These are phyloP conservation scores for Drosophila ananassae DNA, from an alignment of 1,140 invertebrate species.

Conservation along the genomic window DNA sequence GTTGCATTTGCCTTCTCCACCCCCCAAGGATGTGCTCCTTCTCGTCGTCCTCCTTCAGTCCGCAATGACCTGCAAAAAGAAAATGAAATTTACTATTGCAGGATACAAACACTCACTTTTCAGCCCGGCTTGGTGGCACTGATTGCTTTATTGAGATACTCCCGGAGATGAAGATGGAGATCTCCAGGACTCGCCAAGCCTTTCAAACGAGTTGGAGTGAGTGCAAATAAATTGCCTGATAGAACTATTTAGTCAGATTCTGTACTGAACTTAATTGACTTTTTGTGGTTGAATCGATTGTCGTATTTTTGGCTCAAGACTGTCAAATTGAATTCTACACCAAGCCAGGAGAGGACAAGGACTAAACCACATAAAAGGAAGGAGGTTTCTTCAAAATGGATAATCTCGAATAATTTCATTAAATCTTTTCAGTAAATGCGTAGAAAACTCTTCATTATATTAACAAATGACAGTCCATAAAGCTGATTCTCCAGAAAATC, in stretches of 20 bases:
- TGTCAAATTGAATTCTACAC: conserved; percentile 1
- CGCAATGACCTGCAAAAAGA: conserved; percentile 29
- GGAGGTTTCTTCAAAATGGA: not conserved
- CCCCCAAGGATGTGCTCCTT: conserved; percentile 27
- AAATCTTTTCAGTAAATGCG: not conserved
- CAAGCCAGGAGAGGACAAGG: not conserved
- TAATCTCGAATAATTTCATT: not conserved
- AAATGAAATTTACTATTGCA: conserved; percentile 47
- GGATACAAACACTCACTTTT: conserved; percentile 26
- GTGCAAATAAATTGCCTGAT: conserved; percentile 22
- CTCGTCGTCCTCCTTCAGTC: conserved; percentile 6
- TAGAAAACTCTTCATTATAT: conserved; percentile 25
- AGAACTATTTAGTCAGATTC: conserved; percentile 10
- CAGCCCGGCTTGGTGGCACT: conserved; percentile 31
- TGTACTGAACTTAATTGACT: conserved; percentile 36
- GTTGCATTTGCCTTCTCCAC: conserved; percentile 61
- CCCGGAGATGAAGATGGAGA: conserved; percentile 7
- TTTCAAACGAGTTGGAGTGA: not conserved
- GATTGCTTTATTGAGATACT: conserved; percentile 66
- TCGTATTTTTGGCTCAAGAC: conserved; percentile 4
- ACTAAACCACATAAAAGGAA: not conserved
- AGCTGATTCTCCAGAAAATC: conserved; percentile 37
- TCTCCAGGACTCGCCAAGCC: conserved; percentile 23
- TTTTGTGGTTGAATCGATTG: conserved; percentile 32
- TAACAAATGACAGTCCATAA: conserved; percentile 52